Percentiles rank a stretch among this genome's conserved stretches.
phyloP scores from a whole-genome alignment of 2,797 vertebrate genomes.

The Tachyglossus aculeatus region DNA sequence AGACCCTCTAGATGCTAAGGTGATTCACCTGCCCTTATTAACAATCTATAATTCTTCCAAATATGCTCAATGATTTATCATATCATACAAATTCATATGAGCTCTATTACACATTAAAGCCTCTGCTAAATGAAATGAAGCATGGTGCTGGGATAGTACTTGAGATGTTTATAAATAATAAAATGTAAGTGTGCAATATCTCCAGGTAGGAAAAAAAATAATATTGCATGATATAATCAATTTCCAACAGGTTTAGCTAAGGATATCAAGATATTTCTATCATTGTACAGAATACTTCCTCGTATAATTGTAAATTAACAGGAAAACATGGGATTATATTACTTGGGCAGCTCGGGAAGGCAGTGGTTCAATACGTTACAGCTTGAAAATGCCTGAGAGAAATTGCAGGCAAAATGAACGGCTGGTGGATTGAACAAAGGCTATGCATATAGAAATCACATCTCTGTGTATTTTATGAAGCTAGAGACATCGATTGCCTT shows the following conservation, averaged over 20 bases:
- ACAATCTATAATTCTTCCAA: not conserved
- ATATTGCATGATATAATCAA: not conserved
- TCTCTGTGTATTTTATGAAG: not conserved
- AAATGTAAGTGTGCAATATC: slow-evolving; percentile 31
- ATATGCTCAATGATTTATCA: not conserved
- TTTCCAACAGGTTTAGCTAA: slow-evolving; percentile 14
- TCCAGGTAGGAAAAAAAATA: slow-evolving; percentile 14
- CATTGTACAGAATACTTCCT: not conserved
- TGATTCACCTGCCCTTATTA: not conserved
- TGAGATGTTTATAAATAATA: slow-evolving; percentile 17
- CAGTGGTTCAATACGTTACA: not conserved
- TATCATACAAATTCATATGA: not conserved
- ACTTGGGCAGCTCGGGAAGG: not conserved
- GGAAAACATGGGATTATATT: not conserved
- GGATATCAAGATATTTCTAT: not conserved
- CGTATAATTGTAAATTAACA: slow-evolving; percentile 11
- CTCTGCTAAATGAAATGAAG: slow-evolving; percentile 22
- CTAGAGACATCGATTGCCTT: not conserved
- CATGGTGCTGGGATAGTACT: not conserved
- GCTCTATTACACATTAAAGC: not conserved
- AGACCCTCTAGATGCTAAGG: not conserved
- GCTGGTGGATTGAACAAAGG: not conserved
- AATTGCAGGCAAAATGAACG: slow-evolving; percentile 1
- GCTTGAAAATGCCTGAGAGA: not conserved
- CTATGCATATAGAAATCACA: not conserved